Base-by-base conservation (phyloP, 2,888 invertebrate genomes). In the Cerastoderma edule region DNA sequence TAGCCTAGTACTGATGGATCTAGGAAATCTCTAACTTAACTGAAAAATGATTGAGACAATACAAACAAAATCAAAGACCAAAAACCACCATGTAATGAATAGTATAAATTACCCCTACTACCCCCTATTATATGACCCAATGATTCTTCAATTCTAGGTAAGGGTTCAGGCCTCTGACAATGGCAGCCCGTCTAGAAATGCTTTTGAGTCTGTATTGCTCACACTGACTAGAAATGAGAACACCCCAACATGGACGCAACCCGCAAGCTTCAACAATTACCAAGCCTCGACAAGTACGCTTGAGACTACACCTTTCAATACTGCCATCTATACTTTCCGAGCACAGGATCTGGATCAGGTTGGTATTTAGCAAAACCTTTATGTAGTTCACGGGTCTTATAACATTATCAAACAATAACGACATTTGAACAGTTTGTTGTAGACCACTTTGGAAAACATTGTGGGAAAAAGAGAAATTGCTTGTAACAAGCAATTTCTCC, bases 301-400 rank as follows among this genome's bases (percentile, higher is more conserved):
- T 33, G 91, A 91, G 73, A 89, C 84, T 44, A 78, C 84, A 50
- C 79, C 76, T 63, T 89, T 89, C 70, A 82, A 75, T 66, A 73
- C 68, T 1, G 66, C 83, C 16, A 56, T 91, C 53, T 89, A 78
- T 75, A 82, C 60, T 13, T 76, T 89, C 30, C 66, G 78, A 24
- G 90, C 88, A 8, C 24, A 53, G 10, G 90, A 91, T 77, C 65
- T 39, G 24, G 90, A 91, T 83, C 67, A 70, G 50, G 90, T 89
- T 67, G 72, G 75, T 63, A 22, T 46, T n/a, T n/a, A n/a, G n/a
- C n/a, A n/a, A n/a, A n/a, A n/a, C n/a, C n/a, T n/a, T n/a, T n/a
- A n/a, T n/a, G n/a, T n/a, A n/a, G n/a, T n/a, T n/a, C n/a, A n/a
- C n/a, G n/a, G n/a, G n/a, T n/a, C n/a, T n/a, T n/a, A 46, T 46